phyloP scores from a whole-genome alignment of 1,140 invertebrate species.

The Drosophila melanica region DNA sequence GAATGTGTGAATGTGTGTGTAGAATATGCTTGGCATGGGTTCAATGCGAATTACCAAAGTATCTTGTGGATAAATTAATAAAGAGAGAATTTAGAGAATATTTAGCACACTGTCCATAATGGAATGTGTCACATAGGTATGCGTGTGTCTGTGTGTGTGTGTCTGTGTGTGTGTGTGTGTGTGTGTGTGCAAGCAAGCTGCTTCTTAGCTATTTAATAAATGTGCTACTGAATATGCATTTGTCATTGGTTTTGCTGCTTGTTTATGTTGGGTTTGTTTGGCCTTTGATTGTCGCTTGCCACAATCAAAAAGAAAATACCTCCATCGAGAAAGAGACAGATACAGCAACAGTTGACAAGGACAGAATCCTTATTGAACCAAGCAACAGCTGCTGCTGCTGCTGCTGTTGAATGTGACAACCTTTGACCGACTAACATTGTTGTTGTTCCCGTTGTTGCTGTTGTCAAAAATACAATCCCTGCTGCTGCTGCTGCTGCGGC shows the following conservation, averaged over 20 bases:
- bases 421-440: constrained; percentile 44
- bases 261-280: not conserved
- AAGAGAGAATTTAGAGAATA: constrained; percentile 3
- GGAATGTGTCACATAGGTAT: not conserved
- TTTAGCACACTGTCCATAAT: not conserved
- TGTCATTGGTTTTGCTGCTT: not conserved
- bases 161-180: not conserved
- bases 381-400: constrained; percentile 49
- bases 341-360: not conserved
- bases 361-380: constrained; percentile 51
- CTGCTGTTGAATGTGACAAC: constrained; percentile 47
- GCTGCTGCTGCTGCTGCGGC: constrained; percentile 3
- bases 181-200: constrained; percentile 17
- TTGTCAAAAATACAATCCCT: constrained; percentile 2
- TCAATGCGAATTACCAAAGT: constrained; percentile 3
- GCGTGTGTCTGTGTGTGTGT: not conserved
- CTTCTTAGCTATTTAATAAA: constrained; percentile 5
- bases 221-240: constrained; percentile 8
- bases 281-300: constrained; percentile 53
- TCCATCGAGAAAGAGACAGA: not conserved
- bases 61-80: constrained; percentile 18
- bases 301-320: constrained; percentile 49
- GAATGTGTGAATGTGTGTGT: not conserved
- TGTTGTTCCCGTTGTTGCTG: constrained; percentile 2
- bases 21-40: not conserved